Evolutionary conservation across 23 tunicate genomes (phyloP), one percentile per base, ranked within the genome.

Genomic region (Pegea sp.): DNA sequence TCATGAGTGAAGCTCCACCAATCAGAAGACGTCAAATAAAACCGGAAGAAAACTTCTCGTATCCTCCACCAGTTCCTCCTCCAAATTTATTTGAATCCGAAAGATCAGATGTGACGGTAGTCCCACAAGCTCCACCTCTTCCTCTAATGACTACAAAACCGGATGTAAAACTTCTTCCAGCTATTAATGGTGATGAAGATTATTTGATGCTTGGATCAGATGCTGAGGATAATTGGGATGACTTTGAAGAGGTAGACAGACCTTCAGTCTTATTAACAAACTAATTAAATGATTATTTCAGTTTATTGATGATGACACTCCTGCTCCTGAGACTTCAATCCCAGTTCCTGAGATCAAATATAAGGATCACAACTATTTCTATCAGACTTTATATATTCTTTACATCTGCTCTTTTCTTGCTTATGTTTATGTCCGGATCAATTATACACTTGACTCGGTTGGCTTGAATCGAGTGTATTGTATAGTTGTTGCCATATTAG

Each of bases 391-490:
- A 3, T 86, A 86, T 54, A 64, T 79, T 31, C 3, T 56, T 21
- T 86, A 86, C 72, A 48, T 68, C 46, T 49, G 71, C 57, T 53
- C 96, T 33, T 75, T 86, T 48, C 42, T 86, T 60, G 96, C 96
- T 31, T 86, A 86, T 64, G 84, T 86, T 33, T 86, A 75, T 50
- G 96, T 86, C 28, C 77, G 96, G 0, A 70, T 86, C 22, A 60
- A 69, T 33, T 86, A 51, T 57, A 86, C 96, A 2, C 61, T 86
- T 30, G 96, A 86, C 68, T 72, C 96, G 4, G 78, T 77, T n/a
- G 96, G 96, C 6, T 64, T 86, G 54, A 86, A 86, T 71, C 64
- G 96, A 54, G 69, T 75, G 49, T 86, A 86, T 57, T 86, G 96
- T 52, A 74, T 69, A 52, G 77, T 86, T 29, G 96, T 86, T 26